Evolutionary conservation across 1,140 invertebrate genomes (phyloP).

Genomic region (Carposina sasakii): DNA sequence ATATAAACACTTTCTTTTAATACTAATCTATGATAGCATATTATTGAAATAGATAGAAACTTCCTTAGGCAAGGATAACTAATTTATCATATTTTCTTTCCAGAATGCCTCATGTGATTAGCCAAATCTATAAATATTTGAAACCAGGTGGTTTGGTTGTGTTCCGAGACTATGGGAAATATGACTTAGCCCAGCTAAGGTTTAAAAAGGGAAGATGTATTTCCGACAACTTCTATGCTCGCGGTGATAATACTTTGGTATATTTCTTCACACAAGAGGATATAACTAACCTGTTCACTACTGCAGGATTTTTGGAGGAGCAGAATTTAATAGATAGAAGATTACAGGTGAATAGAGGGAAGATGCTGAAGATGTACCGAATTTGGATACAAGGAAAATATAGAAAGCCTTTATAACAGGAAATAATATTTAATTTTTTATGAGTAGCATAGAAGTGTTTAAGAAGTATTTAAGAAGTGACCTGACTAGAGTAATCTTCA

Average conservation of each 20-base stretch:
- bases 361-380: constrained; percentile 96
- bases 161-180: constrained; percentile 97
- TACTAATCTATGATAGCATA: background rate
- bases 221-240: constrained; percentile 94
- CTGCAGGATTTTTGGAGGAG: constrained; percentile 85
- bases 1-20: no score
- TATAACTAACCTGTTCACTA: constrained; percentile 82
- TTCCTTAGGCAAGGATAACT: background rate
- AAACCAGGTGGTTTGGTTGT: constrained; percentile 94
- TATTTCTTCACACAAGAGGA: constrained; percentile 98
- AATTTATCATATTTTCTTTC: constrained; percentile 9
- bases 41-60: background rate
- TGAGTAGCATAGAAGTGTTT: background rate
- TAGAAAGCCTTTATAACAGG: constrained; percentile 14
- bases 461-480: no score
- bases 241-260: constrained; percentile 98
- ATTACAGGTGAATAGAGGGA: constrained; percentile 96
- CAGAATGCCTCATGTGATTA: constrained; percentile 84
- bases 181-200: constrained; percentile 97
- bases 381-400: constrained; percentile 95
- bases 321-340: constrained; percentile 92
- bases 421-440: constrained; percentile 8
- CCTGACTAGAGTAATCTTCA: no score
- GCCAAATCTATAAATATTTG: constrained; percentile 85
- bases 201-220: constrained; percentile 96